phyloP scores from a whole-genome alignment of 2,797 vertebrate genomes.

The Centroberyx gerrardi region DNA sequence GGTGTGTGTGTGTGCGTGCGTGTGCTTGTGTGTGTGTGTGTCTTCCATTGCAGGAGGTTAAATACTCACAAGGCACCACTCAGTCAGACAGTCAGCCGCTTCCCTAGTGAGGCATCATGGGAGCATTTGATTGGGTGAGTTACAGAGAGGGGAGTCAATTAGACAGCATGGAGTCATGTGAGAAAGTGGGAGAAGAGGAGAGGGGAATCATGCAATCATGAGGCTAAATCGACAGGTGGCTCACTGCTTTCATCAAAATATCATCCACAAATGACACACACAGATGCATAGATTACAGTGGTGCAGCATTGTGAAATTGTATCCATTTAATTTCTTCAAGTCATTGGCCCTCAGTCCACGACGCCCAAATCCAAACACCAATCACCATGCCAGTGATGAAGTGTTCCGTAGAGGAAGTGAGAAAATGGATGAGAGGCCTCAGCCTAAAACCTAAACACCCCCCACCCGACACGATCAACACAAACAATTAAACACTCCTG shows the following conservation, averaged over 20 bases:
- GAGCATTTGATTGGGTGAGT: slow-evolving; percentile 77
- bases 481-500: slow-evolving; percentile 75
- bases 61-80: slow-evolving; percentile 82
- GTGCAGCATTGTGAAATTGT: slow-evolving; percentile 7
- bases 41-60: slow-evolving; percentile 75
- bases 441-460: slow-evolving; percentile 48
- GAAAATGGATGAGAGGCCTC: slow-evolving; percentile 63
- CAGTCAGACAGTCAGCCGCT: slow-evolving; percentile 72
- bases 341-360: neutral
- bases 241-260: slow-evolving; percentile 41
- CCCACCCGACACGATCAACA: slow-evolving; percentile 52
- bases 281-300: neutral
- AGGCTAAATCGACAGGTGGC: slow-evolving; percentile 61
- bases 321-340: slow-evolving; percentile 30
- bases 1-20: slow-evolving; percentile 38
- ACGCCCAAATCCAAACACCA: slow-evolving; percentile 57
- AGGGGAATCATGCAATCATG: slow-evolving; percentile 24
- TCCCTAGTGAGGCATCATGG: slow-evolving; percentile 73
- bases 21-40: slow-evolving; percentile 43
- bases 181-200: slow-evolving; percentile 35
- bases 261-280: slow-evolving; percentile 6
- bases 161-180: slow-evolving; percentile 75
- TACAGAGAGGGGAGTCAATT: slow-evolving; percentile 74
- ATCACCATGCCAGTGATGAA: slow-evolving; percentile 60
- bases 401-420: slow-evolving; percentile 63